These are phyloP conservation scores for Seira ritae DNA, from an alignment of 2,888 invertebrate genomes.

Conservation along the genomic window DNA sequence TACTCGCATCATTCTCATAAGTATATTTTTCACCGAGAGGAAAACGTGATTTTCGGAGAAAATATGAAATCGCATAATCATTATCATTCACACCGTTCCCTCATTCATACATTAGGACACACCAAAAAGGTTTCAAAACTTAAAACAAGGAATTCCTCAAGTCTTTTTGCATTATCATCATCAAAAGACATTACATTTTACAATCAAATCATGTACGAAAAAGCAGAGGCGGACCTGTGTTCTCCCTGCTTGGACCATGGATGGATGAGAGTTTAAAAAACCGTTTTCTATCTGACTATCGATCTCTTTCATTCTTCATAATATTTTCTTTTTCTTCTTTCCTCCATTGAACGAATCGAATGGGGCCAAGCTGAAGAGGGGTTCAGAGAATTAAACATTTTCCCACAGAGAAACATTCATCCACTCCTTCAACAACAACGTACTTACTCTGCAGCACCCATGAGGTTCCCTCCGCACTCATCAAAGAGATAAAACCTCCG, in stretches of 20 bases:
- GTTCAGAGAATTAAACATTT: background rate
- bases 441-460: too few species aligned
- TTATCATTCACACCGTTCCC: background rate
- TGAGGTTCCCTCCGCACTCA: background rate
- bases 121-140: background rate
- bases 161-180: background rate
- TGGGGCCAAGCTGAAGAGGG: background rate
- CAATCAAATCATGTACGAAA: conserved; percentile 43
- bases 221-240: conserved; percentile 31
- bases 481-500: background rate
- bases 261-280: background rate
- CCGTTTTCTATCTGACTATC: conserved; percentile 22
- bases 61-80: background rate
- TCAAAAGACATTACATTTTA: conserved; percentile 47
- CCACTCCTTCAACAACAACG: background rate
- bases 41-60: background rate
- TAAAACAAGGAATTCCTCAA: background rate
- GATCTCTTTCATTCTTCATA: background rate
- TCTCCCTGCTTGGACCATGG: background rate
- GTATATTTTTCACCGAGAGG: too few species aligned
- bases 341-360: background rate
- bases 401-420: background rate
- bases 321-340: background rate
- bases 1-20: too few species aligned
- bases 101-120: background rate